Evolutionary conservation across 2,113 vertebrate genomes (phyloP), one percentile per base, ranked within the genome.

Genomic region (Artemisiospiza belli): DNA sequence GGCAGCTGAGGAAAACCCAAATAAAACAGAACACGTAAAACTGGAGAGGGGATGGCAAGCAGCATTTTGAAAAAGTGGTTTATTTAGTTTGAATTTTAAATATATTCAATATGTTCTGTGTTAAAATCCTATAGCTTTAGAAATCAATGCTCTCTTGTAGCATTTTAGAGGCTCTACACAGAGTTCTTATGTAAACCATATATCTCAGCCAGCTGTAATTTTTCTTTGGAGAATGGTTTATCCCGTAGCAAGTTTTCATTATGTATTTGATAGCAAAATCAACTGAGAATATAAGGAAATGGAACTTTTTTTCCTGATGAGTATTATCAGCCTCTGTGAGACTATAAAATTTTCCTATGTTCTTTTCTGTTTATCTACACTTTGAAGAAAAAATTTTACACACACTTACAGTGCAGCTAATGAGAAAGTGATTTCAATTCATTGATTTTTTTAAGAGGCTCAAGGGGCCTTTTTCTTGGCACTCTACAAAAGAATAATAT

Each of bases 401-500:
- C 33, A 17, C 16, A 84, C n/a, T 44, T 62, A 16, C 3, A 51
- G 5, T 49, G 13, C 33, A 84, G n/a, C n/a, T 86, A 87, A 41
- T 66, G 14, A 89, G 73, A 92, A 89, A 2, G 28, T 79, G 3
- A 62, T 64, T 86, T 95, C 43, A 67, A 33, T 72, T 88, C 7
- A 31, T 30, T 67, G 61, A 41, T 76, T 75, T 82, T 63, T 77
- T 72, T 8, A 41, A 70, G 52, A 89, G 44, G 31, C 49, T 94
- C 10, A 23, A 52, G 46, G 67, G 66, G 27, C n/a, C 55, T 87
- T 91, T 94, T 75, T 46, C 78, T 70, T 94, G 66, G 27, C 77
- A 67, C 77, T 83, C 67, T 92, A 52, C 83, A 52, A 59, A 90
- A 83, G 69, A 92, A 49, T 61, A 76, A 61, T 95, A 92, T 76